Conservation (phyloP, 2,113 vertebrate genomes). For the Peromyscus maniculatus region DNA sequence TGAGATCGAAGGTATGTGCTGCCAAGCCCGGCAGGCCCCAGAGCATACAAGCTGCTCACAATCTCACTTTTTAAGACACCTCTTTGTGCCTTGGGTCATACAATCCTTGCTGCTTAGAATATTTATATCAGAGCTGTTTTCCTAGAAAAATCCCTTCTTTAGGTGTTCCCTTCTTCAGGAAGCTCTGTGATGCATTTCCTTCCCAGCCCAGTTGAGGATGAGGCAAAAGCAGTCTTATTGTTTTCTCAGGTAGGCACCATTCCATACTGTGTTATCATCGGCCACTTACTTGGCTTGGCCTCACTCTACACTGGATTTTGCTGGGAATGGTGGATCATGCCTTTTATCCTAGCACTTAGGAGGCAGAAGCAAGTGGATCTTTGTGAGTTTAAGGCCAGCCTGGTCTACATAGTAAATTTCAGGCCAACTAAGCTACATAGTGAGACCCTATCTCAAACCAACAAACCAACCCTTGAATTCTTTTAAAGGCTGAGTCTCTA, state of each 20-base stretch:
- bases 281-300: background rate
- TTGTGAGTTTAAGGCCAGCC: background rate
- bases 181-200: slow-evolving; percentile 42
- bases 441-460: background rate
- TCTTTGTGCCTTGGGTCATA: background rate
- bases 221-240: background rate
- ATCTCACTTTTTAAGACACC: background rate
- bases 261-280: background rate
- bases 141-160: slow-evolving; percentile 51
- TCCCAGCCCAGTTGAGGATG: background rate
- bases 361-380: background rate
- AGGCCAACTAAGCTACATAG: background rate
- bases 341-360: background rate
- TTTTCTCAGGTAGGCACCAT: background rate
- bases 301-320: background rate
- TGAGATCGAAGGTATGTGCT: fast-evolving
- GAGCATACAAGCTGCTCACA: too few species aligned
- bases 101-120: background rate
- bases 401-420: background rate
- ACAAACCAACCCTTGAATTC: background rate
- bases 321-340: background rate
- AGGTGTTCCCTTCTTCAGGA: slow-evolving; percentile 13
- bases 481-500: background rate
- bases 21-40: background rate
- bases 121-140: background rate